Evolutionary conservation across 2,797 vertebrate species (phyloP).

Genomic region (Urosaurus nigricauda): DNA sequence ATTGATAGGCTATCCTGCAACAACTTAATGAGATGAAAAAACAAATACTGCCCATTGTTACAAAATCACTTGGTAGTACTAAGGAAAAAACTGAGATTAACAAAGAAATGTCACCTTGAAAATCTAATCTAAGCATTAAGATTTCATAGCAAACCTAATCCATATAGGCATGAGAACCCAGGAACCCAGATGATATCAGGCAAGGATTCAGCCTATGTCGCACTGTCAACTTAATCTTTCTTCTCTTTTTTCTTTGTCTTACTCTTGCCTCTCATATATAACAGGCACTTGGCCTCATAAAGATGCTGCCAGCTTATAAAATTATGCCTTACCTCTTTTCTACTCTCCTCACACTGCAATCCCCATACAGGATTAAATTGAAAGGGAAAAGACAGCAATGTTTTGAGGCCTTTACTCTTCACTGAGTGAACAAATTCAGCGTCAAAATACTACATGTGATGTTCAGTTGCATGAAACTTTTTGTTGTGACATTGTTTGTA

Average conservation of each 20-base stretch:
- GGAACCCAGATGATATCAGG: background rate
- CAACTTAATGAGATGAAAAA: slow-evolving; percentile 34
- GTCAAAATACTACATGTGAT: too few species aligned
- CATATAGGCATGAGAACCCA: background rate
- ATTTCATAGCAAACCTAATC: slow-evolving; percentile 28
- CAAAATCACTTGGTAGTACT: slow-evolving; percentile 9
- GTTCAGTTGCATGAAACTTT: too few species aligned
- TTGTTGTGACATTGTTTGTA: too few species aligned
- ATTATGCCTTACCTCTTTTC: background rate
- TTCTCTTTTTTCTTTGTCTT: background rate
- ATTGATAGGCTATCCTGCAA: slow-evolving; percentile 18
- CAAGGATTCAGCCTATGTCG: background rate
- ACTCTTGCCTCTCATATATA: background rate
- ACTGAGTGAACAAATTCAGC: too few species aligned
- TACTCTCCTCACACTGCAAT: background rate
- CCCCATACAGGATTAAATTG: too few species aligned
- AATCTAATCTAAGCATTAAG: slow-evolving; percentile 41
- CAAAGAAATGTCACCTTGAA: slow-evolving; percentile 56
- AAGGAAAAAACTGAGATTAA: slow-evolving; percentile 21
- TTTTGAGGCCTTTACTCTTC: too few species aligned
- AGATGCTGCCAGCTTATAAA: background rate
- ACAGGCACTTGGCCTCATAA: background rate
- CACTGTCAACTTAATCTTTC: background rate
- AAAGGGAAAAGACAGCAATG: too few species aligned
- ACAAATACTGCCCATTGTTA: slow-evolving; percentile 15